These are phyloP conservation scores for Hapalemur alaotrensis DNA, from an alignment of 2,797 vertebrate species.

Conservation along the genomic window DNA sequence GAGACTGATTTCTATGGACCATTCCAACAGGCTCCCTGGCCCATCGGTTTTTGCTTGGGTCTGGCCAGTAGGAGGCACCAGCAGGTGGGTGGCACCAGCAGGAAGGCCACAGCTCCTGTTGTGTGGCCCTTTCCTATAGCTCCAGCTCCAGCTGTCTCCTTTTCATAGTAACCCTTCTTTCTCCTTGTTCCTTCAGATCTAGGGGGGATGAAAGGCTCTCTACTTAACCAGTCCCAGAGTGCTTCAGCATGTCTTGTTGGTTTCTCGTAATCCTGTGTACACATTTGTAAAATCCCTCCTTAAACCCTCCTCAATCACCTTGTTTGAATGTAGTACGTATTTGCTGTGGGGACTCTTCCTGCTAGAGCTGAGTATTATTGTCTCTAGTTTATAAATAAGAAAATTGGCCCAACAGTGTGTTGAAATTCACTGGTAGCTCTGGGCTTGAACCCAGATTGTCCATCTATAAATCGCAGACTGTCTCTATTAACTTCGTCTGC, in stretches of 20 bases:
- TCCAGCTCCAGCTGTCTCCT: not conserved
- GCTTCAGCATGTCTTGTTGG: not conserved
- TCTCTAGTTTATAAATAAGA: not conserved
- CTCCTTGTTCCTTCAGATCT: not conserved
- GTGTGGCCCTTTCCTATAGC: not conserved
- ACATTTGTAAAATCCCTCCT: not conserved
- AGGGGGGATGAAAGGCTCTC: not conserved
- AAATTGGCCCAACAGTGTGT: not conserved
- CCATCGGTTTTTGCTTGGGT: not conserved
- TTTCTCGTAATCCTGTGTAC: not conserved
- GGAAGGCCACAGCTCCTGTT: not conserved
- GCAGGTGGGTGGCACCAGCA: not conserved
- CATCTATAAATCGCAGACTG: not conserved
- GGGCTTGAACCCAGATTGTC: not conserved
- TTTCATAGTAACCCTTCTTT: not conserved
- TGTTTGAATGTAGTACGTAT: not conserved
- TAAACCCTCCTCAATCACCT: not conserved
- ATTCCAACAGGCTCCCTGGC: not conserved
- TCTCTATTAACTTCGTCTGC: not conserved
- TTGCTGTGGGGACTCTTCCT: not conserved
- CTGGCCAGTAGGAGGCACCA: not conserved
- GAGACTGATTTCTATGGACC: not conserved
- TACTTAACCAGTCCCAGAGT: not conserved
- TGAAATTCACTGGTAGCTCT: not conserved
- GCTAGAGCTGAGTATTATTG: not conserved